A percentile compares a stretch with the other conserved stretches of the same genome.
Conservation (phyloP, 2,113 vertebrate species). For the Rhabdornis inornatus region DNA sequence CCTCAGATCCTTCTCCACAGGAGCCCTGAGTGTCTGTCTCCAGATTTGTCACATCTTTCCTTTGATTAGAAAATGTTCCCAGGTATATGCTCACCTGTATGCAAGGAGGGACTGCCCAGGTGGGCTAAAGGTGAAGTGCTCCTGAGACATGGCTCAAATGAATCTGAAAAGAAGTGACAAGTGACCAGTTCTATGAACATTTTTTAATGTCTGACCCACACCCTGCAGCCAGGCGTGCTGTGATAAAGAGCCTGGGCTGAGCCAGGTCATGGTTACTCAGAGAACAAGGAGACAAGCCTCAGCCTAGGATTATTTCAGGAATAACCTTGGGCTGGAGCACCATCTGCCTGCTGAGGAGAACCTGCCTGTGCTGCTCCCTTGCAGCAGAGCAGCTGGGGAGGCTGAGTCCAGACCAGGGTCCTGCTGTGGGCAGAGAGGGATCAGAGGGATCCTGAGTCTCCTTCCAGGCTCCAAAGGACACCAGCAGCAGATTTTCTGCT, state of each 20-base stretch:
- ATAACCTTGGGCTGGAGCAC: not conserved
- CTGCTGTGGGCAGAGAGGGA: not conserved
- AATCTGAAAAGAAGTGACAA: not conserved
- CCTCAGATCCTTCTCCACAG: not conserved
- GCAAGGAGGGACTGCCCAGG: not conserved
- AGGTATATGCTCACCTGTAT: not conserved
- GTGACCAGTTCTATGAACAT: not conserved
- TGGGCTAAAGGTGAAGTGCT: not conserved
- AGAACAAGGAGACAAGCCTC: not conserved
- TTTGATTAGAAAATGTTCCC: not conserved
- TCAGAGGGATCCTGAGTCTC: not conserved
- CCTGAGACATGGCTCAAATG: not conserved
- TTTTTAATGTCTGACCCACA: not conserved
- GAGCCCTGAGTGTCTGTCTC: not conserved
- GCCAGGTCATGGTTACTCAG: not conserved
- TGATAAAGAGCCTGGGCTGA: not conserved
- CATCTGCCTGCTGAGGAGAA: rapidly evolving
- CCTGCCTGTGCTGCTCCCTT: not conserved
- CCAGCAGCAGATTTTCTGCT: not conserved
- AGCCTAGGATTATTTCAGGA: not conserved
- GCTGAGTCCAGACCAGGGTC: not conserved
- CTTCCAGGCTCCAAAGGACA: not conserved
- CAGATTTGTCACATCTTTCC: not conserved
- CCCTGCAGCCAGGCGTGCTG: not conserved
- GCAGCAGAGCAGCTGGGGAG: not conserved